Percentiles rank a stretch among this genome's conserved stretches.
These are phyloP conservation scores for Muntiacus reevesi DNA, from an alignment of 2,113 vertebrate genomes.

Conservation along the genomic window DNA sequence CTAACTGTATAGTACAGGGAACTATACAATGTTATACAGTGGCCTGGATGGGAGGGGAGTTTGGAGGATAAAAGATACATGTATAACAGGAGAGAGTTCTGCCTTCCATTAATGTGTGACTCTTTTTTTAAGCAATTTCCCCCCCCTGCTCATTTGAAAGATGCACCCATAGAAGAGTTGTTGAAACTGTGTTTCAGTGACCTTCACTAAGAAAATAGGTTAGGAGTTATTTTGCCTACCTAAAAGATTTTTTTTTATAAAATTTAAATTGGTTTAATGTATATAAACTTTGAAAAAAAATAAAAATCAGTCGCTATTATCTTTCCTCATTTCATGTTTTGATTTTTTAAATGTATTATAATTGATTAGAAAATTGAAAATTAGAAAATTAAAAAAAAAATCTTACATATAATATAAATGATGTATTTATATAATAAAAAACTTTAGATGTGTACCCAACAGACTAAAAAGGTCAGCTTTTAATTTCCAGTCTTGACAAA, in stretches of 20 bases:
- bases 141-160: neutral
- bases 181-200: neutral
- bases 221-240: neutral
- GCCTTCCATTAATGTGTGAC: neutral
- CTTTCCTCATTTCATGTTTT: neutral
- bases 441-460: neutral
- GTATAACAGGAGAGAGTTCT: neutral
- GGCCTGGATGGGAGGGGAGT: neutral
- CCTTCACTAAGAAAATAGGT: neutral
- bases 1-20: neutral
- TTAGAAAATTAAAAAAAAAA: neutral
- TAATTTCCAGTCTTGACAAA: neutral
- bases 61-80: neutral
- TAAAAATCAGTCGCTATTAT: neutral
- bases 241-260: neutral
- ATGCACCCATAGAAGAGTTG: neutral
- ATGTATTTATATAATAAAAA: neutral
- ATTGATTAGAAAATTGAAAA: neutral
- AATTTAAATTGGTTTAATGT: neutral
- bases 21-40: neutral
- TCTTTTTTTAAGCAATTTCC: neutral
- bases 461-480: neutral
- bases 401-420: neutral
- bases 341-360: neutral
- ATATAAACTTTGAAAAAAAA: neutral